Conservation (phyloP, 2,888 invertebrate species). For the Apamea monoglypha region DNA sequence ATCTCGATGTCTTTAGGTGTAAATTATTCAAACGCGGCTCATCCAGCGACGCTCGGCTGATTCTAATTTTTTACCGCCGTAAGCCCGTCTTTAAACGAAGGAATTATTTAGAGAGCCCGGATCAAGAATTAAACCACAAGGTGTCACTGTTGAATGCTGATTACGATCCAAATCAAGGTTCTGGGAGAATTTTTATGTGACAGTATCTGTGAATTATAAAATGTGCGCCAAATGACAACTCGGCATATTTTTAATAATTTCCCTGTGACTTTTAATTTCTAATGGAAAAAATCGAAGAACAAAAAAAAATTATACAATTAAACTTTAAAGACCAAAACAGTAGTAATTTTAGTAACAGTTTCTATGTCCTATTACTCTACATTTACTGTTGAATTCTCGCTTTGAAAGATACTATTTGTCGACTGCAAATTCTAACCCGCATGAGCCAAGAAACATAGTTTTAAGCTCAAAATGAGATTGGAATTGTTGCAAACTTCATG, state of each 20-base stretch:
- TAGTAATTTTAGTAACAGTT: not conserved
- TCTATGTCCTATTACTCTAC: not conserved
- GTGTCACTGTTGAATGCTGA: slow-evolving; percentile 78
- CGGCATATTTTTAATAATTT: slow-evolving; percentile 4
- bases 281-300: too few relatives aligned
- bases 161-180: slow-evolving; percentile 71
- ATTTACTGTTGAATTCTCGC: slow-evolving; percentile 48
- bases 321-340: not conserved
- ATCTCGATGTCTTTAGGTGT: slow-evolving; percentile 86
- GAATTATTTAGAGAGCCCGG: slow-evolving; percentile 82
- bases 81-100: slow-evolving; percentile 83
- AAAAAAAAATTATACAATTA: not conserved
- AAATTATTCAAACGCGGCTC: slow-evolving; percentile 88
- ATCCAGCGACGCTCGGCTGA: slow-evolving; percentile 81
- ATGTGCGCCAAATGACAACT: slow-evolving; percentile 34
- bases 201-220: slow-evolving; percentile 64
- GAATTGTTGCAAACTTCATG: slow-evolving; percentile 59
- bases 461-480: slow-evolving; percentile 57
- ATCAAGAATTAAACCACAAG: slow-evolving; percentile 79
- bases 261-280: not conserved
- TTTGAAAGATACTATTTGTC: slow-evolving; percentile 52
- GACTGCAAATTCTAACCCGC: slow-evolving; percentile 53
- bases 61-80: slow-evolving; percentile 83
- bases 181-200: slow-evolving; percentile 66
- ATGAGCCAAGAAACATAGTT: slow-evolving; percentile 60